Conservation (phyloP, 2,113 vertebrate genomes). For the Sigmodon hispidus region DNA sequence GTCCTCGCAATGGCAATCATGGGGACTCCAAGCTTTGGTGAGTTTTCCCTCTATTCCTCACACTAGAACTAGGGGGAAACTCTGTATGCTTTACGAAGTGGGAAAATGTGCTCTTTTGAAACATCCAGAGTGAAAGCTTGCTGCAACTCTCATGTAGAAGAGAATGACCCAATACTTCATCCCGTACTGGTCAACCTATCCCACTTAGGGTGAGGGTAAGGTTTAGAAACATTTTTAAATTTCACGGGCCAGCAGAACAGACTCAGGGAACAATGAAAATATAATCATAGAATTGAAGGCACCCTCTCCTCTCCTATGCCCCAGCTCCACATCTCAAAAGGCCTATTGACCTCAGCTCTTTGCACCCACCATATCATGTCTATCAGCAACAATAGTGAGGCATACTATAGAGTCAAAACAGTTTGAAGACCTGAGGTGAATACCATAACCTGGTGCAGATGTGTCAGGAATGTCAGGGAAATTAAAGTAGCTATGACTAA, state of each 20-base stretch:
- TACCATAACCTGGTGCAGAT: neutral
- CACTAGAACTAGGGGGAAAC: neutral
- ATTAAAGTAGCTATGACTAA: neutral
- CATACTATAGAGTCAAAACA: neutral
- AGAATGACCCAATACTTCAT: neutral
- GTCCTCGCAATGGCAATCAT: neutral
- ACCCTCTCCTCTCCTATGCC: rapidly evolving
- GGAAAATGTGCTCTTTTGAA: neutral
- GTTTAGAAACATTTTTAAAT: neutral
- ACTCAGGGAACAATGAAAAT: neutral
- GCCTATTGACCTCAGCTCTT: neutral
- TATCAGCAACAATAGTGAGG: neutral
- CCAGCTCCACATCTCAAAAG: neutral
- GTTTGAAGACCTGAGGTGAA: neutral
- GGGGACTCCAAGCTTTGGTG: neutral
- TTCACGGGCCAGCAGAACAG: neutral
- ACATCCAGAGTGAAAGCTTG: neutral
- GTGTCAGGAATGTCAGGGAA: neutral
- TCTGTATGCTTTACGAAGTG: neutral
- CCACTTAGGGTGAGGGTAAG: neutral
- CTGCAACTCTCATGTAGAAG: neutral
- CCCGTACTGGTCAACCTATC: neutral
- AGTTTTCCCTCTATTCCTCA: neutral
- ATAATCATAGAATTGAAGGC: neutral
- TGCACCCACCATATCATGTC: neutral